phyloP scores from a whole-genome alignment of 37 sponge, comb jelly and placozoan species.

The Bolinopsis microptera region DNA sequence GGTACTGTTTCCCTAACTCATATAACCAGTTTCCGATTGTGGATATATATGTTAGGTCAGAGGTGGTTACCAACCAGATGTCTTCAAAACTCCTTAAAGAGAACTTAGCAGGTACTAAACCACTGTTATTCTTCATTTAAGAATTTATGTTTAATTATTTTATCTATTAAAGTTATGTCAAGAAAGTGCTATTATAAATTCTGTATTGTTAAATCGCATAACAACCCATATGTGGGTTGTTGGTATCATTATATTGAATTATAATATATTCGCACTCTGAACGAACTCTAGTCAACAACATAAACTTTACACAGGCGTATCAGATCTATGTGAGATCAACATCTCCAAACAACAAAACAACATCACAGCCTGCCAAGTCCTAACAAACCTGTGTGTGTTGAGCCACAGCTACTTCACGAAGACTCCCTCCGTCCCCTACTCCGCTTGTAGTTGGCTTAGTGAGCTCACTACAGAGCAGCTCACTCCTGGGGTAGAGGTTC shows the following conservation, averaged over 20 bases:
- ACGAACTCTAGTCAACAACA: too few species aligned
- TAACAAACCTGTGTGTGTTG: slow-evolving; percentile 4
- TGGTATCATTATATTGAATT: too few species aligned
- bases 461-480: background rate
- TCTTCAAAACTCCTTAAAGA: background rate
- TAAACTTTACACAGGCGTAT: too few species aligned
- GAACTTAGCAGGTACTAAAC: slow-evolving; percentile 37
- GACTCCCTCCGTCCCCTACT: background rate
- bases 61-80: background rate
- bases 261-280: too few species aligned
- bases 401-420: background rate
- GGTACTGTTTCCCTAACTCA: slow-evolving; percentile 32
- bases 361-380: slow-evolving; percentile 52
- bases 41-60: background rate
- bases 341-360: background rate
- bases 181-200: too few species aligned
- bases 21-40: background rate
- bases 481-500: background rate
- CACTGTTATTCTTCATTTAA: background rate
- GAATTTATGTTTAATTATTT: background rate
- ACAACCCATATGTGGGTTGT: too few species aligned
- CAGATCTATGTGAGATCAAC: background rate
- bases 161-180: background rate
- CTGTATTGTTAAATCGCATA: too few species aligned
- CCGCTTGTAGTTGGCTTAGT: background rate